Evolutionary conservation across 2,797 vertebrate species (phyloP).

Genomic region (Parauchenoglanis punctatus): DNA sequence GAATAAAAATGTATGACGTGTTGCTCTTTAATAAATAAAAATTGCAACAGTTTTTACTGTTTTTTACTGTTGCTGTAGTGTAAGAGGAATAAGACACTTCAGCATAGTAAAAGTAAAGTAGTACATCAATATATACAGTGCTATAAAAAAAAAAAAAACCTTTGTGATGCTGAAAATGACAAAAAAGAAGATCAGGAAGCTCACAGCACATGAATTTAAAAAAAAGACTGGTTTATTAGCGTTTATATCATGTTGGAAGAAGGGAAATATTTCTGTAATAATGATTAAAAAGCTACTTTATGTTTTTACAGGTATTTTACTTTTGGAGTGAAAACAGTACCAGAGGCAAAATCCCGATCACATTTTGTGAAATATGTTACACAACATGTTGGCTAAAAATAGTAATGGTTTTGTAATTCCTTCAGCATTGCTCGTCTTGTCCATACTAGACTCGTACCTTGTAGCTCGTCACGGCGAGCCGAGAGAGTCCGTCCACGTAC

Average conservation of each 20-base stretch:
- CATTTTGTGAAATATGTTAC: background rate
- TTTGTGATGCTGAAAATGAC: too few species aligned
- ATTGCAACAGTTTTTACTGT: background rate
- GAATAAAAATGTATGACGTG: background rate
- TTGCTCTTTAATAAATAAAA: background rate
- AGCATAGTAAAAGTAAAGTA: too few species aligned
- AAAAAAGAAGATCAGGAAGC: too few species aligned
- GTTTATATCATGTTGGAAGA: too few species aligned
- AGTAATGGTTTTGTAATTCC: background rate
- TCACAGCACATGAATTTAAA: too few species aligned
- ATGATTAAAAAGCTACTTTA: background rate
- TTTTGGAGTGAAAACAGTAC: background rate
- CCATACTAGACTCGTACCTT: slow-evolving; percentile 77
- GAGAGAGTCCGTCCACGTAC: slow-evolving; percentile 95
- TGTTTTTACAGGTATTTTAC: background rate
- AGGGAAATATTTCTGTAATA: background rate
- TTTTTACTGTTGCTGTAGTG: background rate
- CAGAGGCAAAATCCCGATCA: background rate
- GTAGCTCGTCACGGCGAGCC: slow-evolving; percentile 92
- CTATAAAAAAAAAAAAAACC: too few species aligned
- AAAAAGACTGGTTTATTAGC: too few species aligned
- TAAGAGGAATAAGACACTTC: background rate
- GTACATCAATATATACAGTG: background rate
- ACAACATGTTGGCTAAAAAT: background rate
- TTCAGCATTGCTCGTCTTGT: background rate